Conservation (phyloP, 2,113 vertebrate genomes). For the Centropristis striata region DNA sequence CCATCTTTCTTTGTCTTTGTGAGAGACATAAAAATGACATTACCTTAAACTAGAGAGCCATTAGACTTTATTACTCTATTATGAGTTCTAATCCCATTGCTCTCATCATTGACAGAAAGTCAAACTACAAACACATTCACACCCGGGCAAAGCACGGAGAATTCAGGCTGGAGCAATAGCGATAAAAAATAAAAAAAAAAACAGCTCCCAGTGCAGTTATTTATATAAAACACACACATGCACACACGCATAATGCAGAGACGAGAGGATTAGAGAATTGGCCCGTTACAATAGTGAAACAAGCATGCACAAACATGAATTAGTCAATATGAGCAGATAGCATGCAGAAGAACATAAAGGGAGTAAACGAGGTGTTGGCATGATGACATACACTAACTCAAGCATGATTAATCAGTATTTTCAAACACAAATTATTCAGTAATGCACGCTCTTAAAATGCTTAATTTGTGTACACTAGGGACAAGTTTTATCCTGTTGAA, state of each 20-base stretch:
- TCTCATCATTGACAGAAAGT: slow-evolving; percentile 49
- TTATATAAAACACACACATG: slow-evolving; percentile 4
- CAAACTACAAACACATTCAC: slow-evolving; percentile 43
- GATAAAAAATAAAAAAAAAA: too few species aligned
- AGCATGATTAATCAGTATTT: neutral
- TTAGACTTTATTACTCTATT: slow-evolving; percentile 70
- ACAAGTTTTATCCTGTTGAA: too few species aligned
- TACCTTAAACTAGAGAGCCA: slow-evolving; percentile 57
- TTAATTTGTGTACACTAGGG: neutral
- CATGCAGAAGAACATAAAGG: neutral
- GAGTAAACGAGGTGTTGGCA: neutral
- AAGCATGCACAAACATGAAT: neutral
- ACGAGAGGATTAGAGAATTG: neutral
- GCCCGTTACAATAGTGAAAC: neutral
- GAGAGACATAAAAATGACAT: slow-evolving; percentile 53
- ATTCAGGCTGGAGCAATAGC: slow-evolving; percentile 4
- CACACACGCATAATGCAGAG: slow-evolving; percentile 1
- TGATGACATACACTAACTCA: neutral
- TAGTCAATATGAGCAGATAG: neutral
- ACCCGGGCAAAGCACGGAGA: slow-evolving; percentile 14
- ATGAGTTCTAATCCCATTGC: slow-evolving; percentile 56
- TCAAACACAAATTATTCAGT: neutral
- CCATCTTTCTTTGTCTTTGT: slow-evolving; percentile 36
- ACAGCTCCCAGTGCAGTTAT: slow-evolving; percentile 27
- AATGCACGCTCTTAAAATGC: neutral